These are phyloP conservation scores for Ips typographus DNA, from an alignment of 1,140 invertebrate species.

Conservation along the genomic window DNA sequence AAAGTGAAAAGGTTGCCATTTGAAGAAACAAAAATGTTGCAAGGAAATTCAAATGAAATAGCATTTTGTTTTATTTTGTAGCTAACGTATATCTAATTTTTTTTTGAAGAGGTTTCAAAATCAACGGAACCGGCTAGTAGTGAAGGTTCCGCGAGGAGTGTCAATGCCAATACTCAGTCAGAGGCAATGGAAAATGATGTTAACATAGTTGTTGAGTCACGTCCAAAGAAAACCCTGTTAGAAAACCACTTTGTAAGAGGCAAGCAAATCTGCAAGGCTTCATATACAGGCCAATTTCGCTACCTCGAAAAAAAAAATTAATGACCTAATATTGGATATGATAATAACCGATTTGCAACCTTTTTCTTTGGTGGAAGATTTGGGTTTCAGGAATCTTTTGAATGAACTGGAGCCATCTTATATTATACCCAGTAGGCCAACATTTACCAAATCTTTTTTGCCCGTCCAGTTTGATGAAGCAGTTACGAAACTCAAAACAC, in stretches of 20 bases:
- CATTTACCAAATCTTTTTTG: constrained; percentile 8
- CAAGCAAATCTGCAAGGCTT: constrained; percentile 6
- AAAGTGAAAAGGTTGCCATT: no score
- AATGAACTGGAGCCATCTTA: constrained; percentile 9
- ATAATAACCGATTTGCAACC: constrained; percentile 17
- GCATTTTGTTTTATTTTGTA: no score
- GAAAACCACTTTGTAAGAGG: neutral
- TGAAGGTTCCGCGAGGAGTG: no score
- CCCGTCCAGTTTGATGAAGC: neutral
- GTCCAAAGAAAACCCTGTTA: neutral
- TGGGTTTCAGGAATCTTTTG: constrained; percentile 10
- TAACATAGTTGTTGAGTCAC: neutral
- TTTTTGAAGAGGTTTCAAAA: no score
- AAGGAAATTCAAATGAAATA: no score
- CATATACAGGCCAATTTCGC: neutral
- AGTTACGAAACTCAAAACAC: neutral
- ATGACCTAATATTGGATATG: constrained; percentile 16
- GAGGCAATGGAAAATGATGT: neutral
- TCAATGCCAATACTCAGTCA: neutral
- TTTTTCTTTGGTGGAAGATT: constrained; percentile 11
- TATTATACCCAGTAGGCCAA: constrained; percentile 4
- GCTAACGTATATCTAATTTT: no score
- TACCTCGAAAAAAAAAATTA: constrained; percentile 13
- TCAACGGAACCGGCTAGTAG: no score
- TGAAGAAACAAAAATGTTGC: no score